Evolutionary conservation across 2,888 invertebrate genomes (phyloP), one percentile per base, ranked within the genome.

Genomic region (Calameuta idolon): DNA sequence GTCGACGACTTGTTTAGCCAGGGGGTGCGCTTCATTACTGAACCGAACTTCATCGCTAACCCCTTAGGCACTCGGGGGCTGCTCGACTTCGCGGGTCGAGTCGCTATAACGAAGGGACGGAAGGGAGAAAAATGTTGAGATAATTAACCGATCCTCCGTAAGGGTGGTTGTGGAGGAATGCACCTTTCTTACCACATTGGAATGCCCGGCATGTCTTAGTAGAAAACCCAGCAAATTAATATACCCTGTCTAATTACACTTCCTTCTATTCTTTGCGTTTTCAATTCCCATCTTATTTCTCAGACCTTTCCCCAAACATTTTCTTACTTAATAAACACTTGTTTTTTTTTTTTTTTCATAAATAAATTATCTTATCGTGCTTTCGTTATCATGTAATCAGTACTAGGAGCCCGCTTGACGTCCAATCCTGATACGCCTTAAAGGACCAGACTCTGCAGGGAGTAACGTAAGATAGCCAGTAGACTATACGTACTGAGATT

Each of bases 41-140:
- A 87, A 84, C 87, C 88, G 85, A 88, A 91, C 87, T 90, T 89
- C 90, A 91, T 91, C 85, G 85, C 87, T 87, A 90, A 91, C 90
- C 91, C 89, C 83, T 91, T 90, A 83, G 85, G 83, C 83, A 74
- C 82, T 77, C 76, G 74, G 69, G 71, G 33, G 71, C 12, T 31
- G 33, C 71, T 34, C 33, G 71, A 71, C 71, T 71, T 71, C 71
- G 31, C 71, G 33, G 15, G 12, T 30, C 30, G 71, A 71, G 15
- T 71, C 71, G 9, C 55, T 55, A 55, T 55, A 55, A 55, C 23
- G 55, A 23, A 55, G 55, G 55, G 55, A 55, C 55, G 55, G 23
- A 55, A 55, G 71, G 80, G 80, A 88, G 80, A 88, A 88, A 88
- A 88, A 88, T 88, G 85, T 82, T 81, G 81, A 82, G 86, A 88